Base-by-base conservation (phyloP, 2,797 vertebrate species). In the Rhinella marina region DNA sequence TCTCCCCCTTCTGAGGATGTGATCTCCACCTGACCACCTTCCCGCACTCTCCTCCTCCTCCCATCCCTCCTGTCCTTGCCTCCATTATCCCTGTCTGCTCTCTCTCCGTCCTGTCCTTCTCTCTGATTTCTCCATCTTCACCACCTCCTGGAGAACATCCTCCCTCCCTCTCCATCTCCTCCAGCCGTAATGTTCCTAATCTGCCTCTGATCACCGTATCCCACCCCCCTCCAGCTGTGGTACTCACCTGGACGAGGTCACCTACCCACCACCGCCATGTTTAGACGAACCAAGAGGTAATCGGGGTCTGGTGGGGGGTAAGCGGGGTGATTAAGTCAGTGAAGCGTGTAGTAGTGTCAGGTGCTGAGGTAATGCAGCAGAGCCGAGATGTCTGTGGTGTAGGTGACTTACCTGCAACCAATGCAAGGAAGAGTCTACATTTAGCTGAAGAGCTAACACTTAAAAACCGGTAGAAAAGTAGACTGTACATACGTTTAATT, bases 281-380 rank as follows among this genome's bases (percentile, higher is more conserved):
- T 87, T 72, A 52, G 77, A 25, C 78, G 59, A 21, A 85, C 77
- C 48, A 86, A 82, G 54, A 85, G 86, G 88, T 88, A 88, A 86
- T 61, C 7, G 1, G 29, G 27, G 16, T 12, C 7, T 7, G 54
- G 48, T 21, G 8, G 25, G 27, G 48, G 72, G 56, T 25, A 2
- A 78, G 25, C 5, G 12, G 52, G 76, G 76, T 41, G 52, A 66
- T 66, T 25, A 66, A 13, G 62, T 66, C 62, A 70, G 6, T 6
- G 27, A 13, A 27, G 25, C 9, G 21, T 62, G 19, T 14, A 41
- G 64, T 68, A 16, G n/a, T 27, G 64, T 64, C 62, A n/a, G 62
- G n/a, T 64, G 62, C 23, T 11, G 62, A 41, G 41, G 41, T 5
- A 41, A 41, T 41, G 41, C 41, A 41, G 41, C 41, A 41, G 4